Conservation (phyloP, 2,888 invertebrate genomes). For the Phorcus lineatus region DNA sequence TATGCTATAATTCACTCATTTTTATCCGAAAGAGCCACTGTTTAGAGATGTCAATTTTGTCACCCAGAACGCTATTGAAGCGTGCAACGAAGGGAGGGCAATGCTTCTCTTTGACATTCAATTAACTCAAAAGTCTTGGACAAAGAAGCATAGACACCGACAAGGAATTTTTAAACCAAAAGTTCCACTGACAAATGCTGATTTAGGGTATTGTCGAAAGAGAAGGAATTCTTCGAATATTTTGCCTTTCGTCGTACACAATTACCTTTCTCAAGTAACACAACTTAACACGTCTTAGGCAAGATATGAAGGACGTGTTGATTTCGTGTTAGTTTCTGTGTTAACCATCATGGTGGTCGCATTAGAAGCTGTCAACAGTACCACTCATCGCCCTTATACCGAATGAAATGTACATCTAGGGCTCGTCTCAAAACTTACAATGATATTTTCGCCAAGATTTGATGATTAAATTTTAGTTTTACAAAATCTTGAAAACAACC, state of each 20-base stretch:
- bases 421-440: neutral
- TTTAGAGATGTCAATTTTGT: neutral
- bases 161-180: slow-evolving; percentile 1
- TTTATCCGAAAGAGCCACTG: neutral
- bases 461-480: too few species aligned
- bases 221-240: slow-evolving; percentile 14
- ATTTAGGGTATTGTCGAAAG: neutral
- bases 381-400: neutral
- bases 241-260: neutral
- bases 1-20: neutral
- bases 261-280: slow-evolving; percentile 6
- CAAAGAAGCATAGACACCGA: neutral
- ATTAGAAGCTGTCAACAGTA: neutral
- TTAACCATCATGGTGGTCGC: neutral
- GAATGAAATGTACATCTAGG: neutral
- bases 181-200: slow-evolving; percentile 1
- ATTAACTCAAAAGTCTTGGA: slow-evolving; percentile 8
- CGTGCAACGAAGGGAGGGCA: neutral
- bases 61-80: neutral
- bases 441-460: too few species aligned
- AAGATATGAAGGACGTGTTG: neutral
- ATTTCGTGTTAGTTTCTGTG: neutral
- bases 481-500: too few species aligned
- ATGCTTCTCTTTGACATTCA: slow-evolving; percentile 9
- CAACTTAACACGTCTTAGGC: neutral